phyloP scores from a whole-genome alignment of 2,888 invertebrate genomes.

The Cinara cedri region DNA sequence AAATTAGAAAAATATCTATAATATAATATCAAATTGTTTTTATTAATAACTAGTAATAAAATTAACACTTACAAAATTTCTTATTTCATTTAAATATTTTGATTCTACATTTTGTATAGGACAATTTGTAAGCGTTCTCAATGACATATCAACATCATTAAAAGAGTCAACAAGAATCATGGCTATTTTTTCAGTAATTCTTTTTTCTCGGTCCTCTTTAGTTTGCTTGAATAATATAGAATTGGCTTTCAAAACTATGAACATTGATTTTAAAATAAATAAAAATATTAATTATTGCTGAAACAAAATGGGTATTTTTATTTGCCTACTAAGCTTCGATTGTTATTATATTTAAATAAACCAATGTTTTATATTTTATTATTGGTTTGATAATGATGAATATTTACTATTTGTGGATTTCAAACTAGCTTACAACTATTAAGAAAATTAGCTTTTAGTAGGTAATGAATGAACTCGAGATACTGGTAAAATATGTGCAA shows the following conservation, averaged over 20 bases:
- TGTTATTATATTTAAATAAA: no score
- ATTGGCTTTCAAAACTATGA: slow-evolving; percentile 60
- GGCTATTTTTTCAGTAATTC: slow-evolving; percentile 64
- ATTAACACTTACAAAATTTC: slow-evolving; percentile 50
- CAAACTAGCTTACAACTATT: no score
- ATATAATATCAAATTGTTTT: no score
- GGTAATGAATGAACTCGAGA: no score
- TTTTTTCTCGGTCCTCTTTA: slow-evolving; percentile 63
- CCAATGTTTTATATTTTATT: no score
- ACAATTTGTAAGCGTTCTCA: not conserved
- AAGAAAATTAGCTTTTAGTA: no score
- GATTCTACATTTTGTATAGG: slow-evolving; percentile 47
- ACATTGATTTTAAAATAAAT: slow-evolving; percentile 15
- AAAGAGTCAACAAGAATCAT: slow-evolving; percentile 63
- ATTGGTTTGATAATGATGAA: no score
- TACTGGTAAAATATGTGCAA: no score
- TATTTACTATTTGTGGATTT: no score
- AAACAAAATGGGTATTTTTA: no score
- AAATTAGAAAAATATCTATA: no score
- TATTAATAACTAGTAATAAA: not conserved
- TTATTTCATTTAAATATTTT: slow-evolving; percentile 50
- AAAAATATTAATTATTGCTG: not conserved
- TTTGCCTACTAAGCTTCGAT: no score
- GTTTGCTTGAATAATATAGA: slow-evolving; percentile 63
- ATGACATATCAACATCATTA: slow-evolving; percentile 5